Percentiles rank a stretch among this genome's conserved stretches.
These are phyloP conservation scores for Charadrius vociferus DNA, from an alignment of 2,113 vertebrate genomes.

Conservation along the genomic window DNA sequence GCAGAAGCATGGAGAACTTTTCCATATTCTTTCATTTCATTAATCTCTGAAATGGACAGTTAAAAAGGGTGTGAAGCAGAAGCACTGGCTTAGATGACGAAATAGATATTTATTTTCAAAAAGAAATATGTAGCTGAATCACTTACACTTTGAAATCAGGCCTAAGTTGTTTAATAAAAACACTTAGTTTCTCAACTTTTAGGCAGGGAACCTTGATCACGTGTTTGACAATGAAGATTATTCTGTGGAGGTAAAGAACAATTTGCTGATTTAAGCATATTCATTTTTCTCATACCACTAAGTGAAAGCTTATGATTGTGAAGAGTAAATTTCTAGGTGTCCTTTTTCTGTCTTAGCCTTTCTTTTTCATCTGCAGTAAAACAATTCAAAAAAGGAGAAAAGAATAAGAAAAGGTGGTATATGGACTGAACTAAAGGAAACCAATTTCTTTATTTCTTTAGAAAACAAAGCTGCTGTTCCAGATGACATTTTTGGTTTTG, in stretches of 20 bases:
- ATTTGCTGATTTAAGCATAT: slow-evolving; percentile 19
- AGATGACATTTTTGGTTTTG: slow-evolving; percentile 63
- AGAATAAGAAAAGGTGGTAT: not conserved
- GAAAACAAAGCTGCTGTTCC: slow-evolving; percentile 29
- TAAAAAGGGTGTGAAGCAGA: not conserved
- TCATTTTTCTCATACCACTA: slow-evolving; percentile 9
- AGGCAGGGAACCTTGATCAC: slow-evolving; percentile 40
- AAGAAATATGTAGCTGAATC: not conserved
- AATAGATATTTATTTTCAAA: slow-evolving; percentile 1
- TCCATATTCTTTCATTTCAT: not conserved
- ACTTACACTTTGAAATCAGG: slow-evolving; percentile 44
- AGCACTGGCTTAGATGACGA: not conserved
- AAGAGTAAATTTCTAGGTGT: not conserved
- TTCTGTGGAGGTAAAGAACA: not conserved
- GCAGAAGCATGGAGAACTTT: not conserved
- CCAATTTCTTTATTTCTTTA: slow-evolving; percentile 34
- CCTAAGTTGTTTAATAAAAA: slow-evolving; percentile 9
- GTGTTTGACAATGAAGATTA: not conserved
- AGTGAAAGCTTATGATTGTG: slow-evolving; percentile 34
- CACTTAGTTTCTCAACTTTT: not conserved
- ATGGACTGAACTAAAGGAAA: slow-evolving; percentile 2
- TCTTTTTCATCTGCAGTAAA: slow-evolving; percentile 43
- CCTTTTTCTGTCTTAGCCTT: slow-evolving; percentile 19
- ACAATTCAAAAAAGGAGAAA: not conserved
- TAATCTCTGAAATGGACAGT: not conserved